Evolutionary conservation across 2,888 invertebrate species (phyloP).

Genomic region (Perithous albicinctus): DNA sequence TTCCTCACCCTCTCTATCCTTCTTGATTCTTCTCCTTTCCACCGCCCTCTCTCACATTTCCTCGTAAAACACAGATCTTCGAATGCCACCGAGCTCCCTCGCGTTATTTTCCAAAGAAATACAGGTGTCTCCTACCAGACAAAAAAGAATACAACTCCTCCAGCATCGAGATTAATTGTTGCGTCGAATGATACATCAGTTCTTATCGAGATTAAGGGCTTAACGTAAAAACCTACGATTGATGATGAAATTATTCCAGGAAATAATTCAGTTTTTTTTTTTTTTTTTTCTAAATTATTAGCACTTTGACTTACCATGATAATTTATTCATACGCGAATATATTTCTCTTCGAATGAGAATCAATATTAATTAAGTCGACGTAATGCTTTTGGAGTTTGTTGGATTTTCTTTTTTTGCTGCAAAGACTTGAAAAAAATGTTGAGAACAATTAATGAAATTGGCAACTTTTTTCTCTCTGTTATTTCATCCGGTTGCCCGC

Average conservation of each 20-base stretch:
- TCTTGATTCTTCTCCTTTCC: slow-evolving; percentile 52
- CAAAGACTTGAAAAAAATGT: neutral
- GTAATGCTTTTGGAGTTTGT: neutral
- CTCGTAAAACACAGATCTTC: slow-evolving; percentile 29
- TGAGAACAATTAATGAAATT: neutral
- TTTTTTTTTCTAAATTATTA: neutral
- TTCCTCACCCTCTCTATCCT: slow-evolving; percentile 50
- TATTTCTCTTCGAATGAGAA: neutral
- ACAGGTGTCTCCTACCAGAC: slow-evolving; percentile 44
- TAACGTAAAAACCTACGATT: neutral
- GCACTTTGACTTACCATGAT: neutral
- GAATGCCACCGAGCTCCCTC: slow-evolving; percentile 41
- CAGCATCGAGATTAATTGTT: slow-evolving; percentile 52
- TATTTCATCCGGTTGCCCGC: slow-evolving; percentile 35
- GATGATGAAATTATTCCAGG: neutral
- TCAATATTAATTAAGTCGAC: neutral
- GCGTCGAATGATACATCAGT: slow-evolving; percentile 45
- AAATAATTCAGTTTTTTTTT: neutral
- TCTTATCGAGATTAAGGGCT: slow-evolving; percentile 12
- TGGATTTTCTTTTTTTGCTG: neutral
- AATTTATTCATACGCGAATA: neutral
- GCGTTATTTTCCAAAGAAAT: slow-evolving; percentile 53
- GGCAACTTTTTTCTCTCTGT: neutral
- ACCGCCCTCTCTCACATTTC: slow-evolving; percentile 25
- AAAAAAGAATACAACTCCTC: slow-evolving; percentile 9